Base-by-base conservation (phyloP, 2,888 invertebrate species). In the Endomychus coccineus region DNA sequence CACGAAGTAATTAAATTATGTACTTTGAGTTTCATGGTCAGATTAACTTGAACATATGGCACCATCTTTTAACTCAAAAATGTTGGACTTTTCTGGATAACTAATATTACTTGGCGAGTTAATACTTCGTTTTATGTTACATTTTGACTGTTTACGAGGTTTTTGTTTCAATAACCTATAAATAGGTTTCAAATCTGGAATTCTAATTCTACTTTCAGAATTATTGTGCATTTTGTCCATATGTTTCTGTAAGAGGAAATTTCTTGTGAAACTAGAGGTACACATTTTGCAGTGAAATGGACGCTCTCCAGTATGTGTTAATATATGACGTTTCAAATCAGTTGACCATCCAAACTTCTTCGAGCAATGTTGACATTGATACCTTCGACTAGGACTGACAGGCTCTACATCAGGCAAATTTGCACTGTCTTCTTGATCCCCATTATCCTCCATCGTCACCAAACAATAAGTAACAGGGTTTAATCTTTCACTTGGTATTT, bases 281-380 rank as follows among this genome's bases (percentile, higher is more conserved):
- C 68, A 68, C n/a, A 39, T 35, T 10, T 50, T 50, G 44, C 67
- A 68, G 39, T 56, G 59, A 39, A 66, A 67, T 1, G 65, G 66
- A 11, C 61, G 48, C 44, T 67, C 66, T 5, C 66, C 66, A 7
- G 64, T 66, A 41, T 67, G 66, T 10, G 59, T 61, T n/a, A 67
- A 49, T 42, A 62, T 56, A 48, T 67, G 67, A 16, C 67, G 49
- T 45, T 68, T 68, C 34, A 68, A 51, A 49, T 66, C 67, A 2
- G 65, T 67, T 2, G 64, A 58, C 66, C 66, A 67, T 4, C 64
- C 64, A 42, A 67, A 68, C 15, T 51, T 54, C 46, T 61, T 65
- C 11, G 42, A 42, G 43, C 67, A 67, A 40, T 60, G 54, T 15
- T 49, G 49, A 42, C 67, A 67, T 23, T 56, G 51, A 40, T 64